phyloP scores from a whole-genome alignment of 2,797 vertebrate species.

The Pogonophryne albipinna region DNA sequence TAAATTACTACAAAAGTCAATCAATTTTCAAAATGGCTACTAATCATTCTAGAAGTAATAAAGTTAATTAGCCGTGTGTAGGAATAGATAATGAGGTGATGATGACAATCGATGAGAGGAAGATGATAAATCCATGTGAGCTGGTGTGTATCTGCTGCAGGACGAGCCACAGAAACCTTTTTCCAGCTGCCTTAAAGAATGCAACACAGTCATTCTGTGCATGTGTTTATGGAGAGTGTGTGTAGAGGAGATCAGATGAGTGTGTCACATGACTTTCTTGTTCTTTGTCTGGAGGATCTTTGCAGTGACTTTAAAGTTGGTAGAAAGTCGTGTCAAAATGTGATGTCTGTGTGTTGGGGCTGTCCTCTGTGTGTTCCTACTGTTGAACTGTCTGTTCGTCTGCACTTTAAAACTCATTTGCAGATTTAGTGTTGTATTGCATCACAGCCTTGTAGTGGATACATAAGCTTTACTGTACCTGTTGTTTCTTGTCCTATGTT shows the following conservation, averaged over 20 bases:
- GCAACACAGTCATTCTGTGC: constrained; percentile 46
- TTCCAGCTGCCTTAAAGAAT: constrained; percentile 82
- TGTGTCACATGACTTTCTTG: constrained; percentile 1
- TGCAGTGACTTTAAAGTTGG: neutral
- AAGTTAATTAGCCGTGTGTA: neutral
- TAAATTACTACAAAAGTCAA: neutral
- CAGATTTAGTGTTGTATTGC: constrained; percentile 16
- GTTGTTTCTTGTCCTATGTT: neutral
- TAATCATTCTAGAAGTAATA: neutral
- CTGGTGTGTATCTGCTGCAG: constrained; percentile 58
- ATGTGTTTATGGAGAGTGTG: constrained; percentile 30
- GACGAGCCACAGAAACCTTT: constrained; percentile 68
- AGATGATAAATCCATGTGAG: constrained; percentile 18
- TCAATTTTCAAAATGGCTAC: neutral
- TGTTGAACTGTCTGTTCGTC: constrained; percentile 23
- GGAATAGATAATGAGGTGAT: neutral
- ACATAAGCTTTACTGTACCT: neutral
- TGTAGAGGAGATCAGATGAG: constrained; percentile 11
- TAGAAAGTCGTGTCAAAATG: no score
- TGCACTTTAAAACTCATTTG: constrained; percentile 27
- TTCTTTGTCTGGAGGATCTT: constrained; percentile 15
- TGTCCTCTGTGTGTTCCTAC: constrained; percentile 6
- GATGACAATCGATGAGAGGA: neutral
- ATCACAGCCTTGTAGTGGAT: neutral
- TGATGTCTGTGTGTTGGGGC: neutral